Percentiles rank a stretch among this genome's conserved stretches.
phyloP scores from a whole-genome alignment of 2,888 invertebrate genomes.

The Camptogramma bilineatum region DNA sequence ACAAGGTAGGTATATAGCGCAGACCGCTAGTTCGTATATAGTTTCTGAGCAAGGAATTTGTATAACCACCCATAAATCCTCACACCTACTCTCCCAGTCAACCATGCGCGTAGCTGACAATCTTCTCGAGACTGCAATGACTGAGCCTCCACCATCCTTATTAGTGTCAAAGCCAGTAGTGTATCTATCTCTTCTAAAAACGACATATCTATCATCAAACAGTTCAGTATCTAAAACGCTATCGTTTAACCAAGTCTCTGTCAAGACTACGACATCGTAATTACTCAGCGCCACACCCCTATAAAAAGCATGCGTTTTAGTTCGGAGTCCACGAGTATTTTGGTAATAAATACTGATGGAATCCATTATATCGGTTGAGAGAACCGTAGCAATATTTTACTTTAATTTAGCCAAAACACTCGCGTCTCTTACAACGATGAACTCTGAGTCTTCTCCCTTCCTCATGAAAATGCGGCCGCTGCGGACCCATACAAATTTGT shows the following conservation, averaged over 20 bases:
- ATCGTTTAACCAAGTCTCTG: slow-evolving; percentile 1
- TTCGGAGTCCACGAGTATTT: slow-evolving; percentile 4
- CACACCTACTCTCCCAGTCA: slow-evolving; percentile 9
- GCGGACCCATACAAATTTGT: slow-evolving; percentile 6
- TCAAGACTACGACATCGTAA: slow-evolving; percentile 6
- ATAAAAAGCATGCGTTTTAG: neutral
- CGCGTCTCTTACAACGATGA: slow-evolving; percentile 2
- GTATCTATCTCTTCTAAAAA: slow-evolving; percentile 13
- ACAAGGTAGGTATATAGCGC: slow-evolving; percentile 10
- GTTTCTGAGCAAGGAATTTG: neutral
- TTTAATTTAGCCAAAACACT: slow-evolving; percentile 2
- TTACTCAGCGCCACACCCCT: neutral
- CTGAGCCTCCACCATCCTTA: neutral
- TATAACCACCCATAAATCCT: slow-evolving; percentile 9
- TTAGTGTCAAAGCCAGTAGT: slow-evolving; percentile 4
- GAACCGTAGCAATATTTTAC: neutral
- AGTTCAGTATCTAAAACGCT: slow-evolving; percentile 1
- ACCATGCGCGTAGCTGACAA: neutral
- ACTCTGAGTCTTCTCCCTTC: neutral
- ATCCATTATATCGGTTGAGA: neutral
- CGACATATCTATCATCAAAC: slow-evolving; percentile 1
- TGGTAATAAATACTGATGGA: slow-evolving; percentile 10
- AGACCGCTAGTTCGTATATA: neutral
- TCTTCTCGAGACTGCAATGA: slow-evolving; percentile 6
- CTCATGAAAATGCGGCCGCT: slow-evolving; percentile 7